A percentile compares a stretch with the other conserved stretches of the same genome.
phyloP scores from a whole-genome alignment of 2,797 vertebrate genomes.

The Ciconia nigra region DNA sequence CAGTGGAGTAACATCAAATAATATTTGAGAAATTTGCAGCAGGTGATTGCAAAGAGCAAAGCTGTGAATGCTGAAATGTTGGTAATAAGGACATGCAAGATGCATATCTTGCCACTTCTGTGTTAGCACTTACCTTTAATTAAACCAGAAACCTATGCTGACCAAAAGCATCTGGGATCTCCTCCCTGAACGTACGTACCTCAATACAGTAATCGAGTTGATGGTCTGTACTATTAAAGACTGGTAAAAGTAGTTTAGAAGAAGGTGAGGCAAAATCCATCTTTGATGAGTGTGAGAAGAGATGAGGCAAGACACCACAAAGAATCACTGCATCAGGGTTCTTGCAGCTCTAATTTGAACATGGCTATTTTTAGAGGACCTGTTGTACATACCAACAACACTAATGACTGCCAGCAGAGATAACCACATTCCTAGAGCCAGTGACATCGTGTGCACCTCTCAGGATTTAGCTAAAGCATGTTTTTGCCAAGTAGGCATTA shows the following conservation, averaged over 20 bases:
- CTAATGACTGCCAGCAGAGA: not conserved
- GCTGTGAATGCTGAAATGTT: not conserved
- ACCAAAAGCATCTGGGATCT: not conserved
- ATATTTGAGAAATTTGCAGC: not conserved
- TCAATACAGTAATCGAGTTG: not conserved
- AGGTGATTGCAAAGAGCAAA: not conserved
- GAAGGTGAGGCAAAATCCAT: not conserved
- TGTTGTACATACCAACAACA: not conserved
- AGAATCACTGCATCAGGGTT: not conserved
- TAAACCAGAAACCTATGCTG: not conserved
- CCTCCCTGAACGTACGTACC: not conserved
- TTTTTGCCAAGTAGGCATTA: not conserved
- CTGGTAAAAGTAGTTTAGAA: not conserved
- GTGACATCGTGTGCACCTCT: not conserved
- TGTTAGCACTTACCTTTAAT: not conserved
- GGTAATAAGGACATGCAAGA: not conserved
- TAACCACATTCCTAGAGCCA: not conserved
- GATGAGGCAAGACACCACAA: not conserved
- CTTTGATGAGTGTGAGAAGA: not conserved
- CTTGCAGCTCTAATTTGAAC: not conserved
- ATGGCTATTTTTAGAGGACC: conserved; percentile 11
- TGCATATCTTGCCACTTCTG: not conserved
- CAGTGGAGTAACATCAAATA: not conserved
- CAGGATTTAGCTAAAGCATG: not conserved
- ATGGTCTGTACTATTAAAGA: not conserved